phyloP scores from a whole-genome alignment of 2,888 invertebrate species.

The Zele albiditarsus region DNA sequence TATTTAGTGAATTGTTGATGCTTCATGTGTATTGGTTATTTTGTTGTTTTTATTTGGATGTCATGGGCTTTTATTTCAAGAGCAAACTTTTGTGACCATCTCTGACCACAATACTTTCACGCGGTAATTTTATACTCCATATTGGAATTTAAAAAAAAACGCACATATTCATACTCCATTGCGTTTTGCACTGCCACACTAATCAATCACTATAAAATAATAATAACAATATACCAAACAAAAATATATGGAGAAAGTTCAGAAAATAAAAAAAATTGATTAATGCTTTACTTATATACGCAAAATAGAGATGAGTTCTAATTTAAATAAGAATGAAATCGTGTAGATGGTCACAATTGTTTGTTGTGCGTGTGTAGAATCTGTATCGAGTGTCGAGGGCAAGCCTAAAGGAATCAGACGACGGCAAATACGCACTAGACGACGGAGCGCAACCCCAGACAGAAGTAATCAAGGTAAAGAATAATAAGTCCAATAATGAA shows the following conservation, averaged over 20 bases:
- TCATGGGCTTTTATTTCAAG: conserved; percentile 56
- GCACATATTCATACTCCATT: neutral
- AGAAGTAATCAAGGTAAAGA: conserved; percentile 64
- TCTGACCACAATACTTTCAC: conserved; percentile 43
- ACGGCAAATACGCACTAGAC: conserved; percentile 67
- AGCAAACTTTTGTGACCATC: conserved; percentile 72
- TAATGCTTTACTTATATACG: neutral
- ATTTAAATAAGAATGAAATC: conserved; percentile 45
- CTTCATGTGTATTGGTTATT: neutral
- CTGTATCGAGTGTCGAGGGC: conserved; percentile 78
- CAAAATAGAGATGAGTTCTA: neutral
- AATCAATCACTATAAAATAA: conserved; percentile 1
- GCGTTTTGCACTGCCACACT: neutral
- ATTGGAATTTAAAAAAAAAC: neutral
- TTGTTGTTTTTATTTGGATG: conserved; percentile 17
- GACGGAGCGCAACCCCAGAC: conserved; percentile 71
- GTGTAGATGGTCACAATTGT: conserved; percentile 71
- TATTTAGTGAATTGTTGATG: neutral
- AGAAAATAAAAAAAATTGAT: conserved; percentile 11
- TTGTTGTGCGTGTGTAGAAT: conserved; percentile 74
- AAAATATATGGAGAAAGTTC: conserved; percentile 15
- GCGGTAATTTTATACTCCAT: conserved; percentile 12
- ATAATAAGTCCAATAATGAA: neutral
- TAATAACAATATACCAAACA: conserved; percentile 21
- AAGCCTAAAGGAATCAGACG: conserved; percentile 72